These are phyloP conservation scores for Pagetopsis macropterus DNA, from an alignment of 2,797 vertebrate genomes.

Conservation along the genomic window DNA sequence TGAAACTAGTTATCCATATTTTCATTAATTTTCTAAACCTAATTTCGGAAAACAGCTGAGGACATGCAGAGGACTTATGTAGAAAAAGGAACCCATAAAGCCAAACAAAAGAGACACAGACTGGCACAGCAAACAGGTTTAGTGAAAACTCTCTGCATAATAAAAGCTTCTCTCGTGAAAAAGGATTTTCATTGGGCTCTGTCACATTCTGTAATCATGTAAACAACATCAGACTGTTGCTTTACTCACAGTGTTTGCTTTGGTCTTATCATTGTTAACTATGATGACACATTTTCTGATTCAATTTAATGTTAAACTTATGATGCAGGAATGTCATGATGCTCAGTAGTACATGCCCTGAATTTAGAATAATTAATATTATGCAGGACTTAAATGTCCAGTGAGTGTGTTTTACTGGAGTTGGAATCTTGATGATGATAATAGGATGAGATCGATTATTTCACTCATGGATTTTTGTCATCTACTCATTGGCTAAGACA, in stretches of 20 bases:
- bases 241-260: neutral
- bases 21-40: conserved; percentile 10
- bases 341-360: neutral
- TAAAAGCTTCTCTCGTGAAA: neutral
- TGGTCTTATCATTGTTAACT: neutral
- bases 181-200: neutral
- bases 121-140: neutral
- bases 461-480: neutral
- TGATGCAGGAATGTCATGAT: neutral
- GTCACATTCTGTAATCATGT: conserved; percentile 1
- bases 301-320: neutral
- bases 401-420: neutral
- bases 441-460: neutral
- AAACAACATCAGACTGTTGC: neutral
- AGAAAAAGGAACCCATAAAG: neutral
- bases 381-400: neutral
- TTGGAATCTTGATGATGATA: neutral
- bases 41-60: neutral
- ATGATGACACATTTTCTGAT: neutral
- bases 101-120: conserved; percentile 8
- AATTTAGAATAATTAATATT: neutral
- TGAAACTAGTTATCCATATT: conserved; percentile 14
- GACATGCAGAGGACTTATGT: neutral
- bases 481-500: neutral
- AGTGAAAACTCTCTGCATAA: conserved; percentile 1